Evolutionary conservation across 2,797 vertebrate genomes (phyloP).

Genomic region (Balearica regulorum): DNA sequence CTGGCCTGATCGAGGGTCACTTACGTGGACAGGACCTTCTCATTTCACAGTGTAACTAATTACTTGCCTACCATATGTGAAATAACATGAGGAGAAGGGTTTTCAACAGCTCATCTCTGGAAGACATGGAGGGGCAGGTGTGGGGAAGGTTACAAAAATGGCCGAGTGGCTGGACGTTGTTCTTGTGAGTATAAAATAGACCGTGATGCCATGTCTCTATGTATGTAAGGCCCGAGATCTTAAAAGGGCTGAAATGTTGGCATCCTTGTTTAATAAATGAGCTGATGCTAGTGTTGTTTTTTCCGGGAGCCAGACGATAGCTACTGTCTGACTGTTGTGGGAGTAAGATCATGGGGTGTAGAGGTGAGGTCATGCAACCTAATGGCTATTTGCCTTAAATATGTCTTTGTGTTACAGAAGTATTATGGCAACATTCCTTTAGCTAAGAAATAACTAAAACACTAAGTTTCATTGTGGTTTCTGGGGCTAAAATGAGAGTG

Average conservation of each 20-base stretch:
- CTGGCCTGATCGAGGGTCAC: neutral
- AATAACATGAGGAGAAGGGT: neutral
- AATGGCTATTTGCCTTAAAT: neutral
- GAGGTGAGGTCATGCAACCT: neutral
- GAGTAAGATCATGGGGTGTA: neutral
- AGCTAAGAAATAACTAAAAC: neutral
- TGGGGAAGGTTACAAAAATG: neutral
- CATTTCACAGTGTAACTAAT: neutral
- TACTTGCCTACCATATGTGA: neutral
- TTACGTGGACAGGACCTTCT: neutral
- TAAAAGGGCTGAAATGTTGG: neutral
- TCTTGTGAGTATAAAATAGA: conserved; percentile 46
- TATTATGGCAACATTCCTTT: neutral
- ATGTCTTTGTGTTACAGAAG: neutral
- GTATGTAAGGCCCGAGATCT: neutral
- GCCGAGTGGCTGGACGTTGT: neutral
- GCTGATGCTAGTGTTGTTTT: neutral
- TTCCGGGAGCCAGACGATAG: neutral
- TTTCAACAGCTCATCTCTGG: conserved; percentile 35
- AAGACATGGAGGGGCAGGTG: conserved; percentile 33
- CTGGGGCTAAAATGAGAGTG: neutral
- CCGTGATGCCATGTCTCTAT: neutral
- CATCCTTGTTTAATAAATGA: neutral
- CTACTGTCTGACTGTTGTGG: neutral
- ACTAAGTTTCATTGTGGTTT: neutral